These are phyloP conservation scores for Chaetodon trifasciatus DNA, from an alignment of 2,797 vertebrate species.

Conservation along the genomic window DNA sequence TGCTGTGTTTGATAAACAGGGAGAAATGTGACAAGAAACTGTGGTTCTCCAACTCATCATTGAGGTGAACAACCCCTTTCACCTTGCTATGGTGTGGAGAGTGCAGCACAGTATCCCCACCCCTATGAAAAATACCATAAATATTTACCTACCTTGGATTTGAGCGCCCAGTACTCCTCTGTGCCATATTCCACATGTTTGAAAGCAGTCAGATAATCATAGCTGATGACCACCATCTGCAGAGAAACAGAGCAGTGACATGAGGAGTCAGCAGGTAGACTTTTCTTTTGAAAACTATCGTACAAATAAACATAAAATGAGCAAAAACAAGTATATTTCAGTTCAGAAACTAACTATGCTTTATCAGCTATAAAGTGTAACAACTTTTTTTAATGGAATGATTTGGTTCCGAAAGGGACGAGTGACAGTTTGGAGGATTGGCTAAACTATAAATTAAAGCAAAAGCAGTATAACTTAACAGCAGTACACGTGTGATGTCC, in stretches of 20 bases:
- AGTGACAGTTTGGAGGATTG: not conserved
- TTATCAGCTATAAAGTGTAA: not conserved
- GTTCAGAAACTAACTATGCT: too few species aligned
- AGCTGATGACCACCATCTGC: constrained; percentile 93
- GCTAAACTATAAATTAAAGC: not conserved
- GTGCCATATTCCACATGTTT: constrained; percentile 87
- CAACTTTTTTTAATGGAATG: not conserved
- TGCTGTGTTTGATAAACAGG: too few species aligned
- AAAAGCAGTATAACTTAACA: not conserved
- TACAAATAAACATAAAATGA: not conserved
- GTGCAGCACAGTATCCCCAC: not conserved
- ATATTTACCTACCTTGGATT: constrained; percentile 89
- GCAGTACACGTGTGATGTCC: not conserved
- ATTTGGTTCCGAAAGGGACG: not conserved
- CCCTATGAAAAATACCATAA: not conserved
- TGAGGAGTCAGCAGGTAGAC: not conserved
- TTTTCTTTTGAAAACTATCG: not conserved
- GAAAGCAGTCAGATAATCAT: constrained; percentile 93
- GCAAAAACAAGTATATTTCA: not conserved
- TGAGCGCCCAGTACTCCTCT: constrained; percentile 90
- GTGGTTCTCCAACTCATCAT: too few species aligned
- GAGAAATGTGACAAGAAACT: too few species aligned
- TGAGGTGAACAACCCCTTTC: too few species aligned
- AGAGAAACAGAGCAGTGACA: constrained; percentile 51
- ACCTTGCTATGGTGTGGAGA: not conserved